A percentile compares a stretch with the other conserved stretches of the same genome.
Conservation (phyloP, 2,888 invertebrate species). For the Synergus japonicus region DNA sequence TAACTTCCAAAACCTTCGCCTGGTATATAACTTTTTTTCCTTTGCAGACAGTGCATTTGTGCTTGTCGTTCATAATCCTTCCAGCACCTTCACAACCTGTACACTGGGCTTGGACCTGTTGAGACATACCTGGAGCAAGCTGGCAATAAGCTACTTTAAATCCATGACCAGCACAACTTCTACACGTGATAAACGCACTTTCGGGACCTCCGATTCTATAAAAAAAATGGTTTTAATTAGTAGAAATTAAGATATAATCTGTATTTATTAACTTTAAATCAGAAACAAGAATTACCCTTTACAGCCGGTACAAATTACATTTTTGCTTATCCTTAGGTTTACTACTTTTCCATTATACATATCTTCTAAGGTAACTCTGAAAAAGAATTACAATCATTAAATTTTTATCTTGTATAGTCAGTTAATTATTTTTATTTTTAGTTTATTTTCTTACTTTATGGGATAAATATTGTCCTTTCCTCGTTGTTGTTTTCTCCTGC, state of each 20-base stretch:
- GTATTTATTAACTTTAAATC: not conserved
- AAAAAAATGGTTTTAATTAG: conserved; percentile 39
- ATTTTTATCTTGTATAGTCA: not conserved
- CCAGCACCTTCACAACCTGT: conserved; percentile 85
- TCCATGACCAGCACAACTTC: conserved; percentile 88
- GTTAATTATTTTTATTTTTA: not conserved
- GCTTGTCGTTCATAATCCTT: conserved; percentile 87
- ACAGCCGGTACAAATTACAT: conserved; percentile 88
- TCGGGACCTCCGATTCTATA: conserved; percentile 83
- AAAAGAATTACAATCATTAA: conserved; percentile 55
- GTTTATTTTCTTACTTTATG: conserved; percentile 80
- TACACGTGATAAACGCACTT: conserved; percentile 83
- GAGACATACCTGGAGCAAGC: conserved; percentile 82
- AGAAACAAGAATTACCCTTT: conserved; percentile 80
- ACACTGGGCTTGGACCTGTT: conserved; percentile 82
- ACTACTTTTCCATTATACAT: conserved; percentile 93
- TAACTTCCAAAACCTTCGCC: conserved; percentile 90
- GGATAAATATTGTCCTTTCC: conserved; percentile 90
- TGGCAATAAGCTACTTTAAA: conserved; percentile 86
- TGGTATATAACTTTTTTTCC: conserved; percentile 92
- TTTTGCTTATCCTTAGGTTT: conserved; percentile 89
- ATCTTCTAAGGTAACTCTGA: conserved; percentile 91
- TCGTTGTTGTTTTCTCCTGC: conserved; percentile 80
- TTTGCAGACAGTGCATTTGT: conserved; percentile 89
- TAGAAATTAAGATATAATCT: not conserved